phyloP scores from a whole-genome alignment of 2,797 vertebrate genomes.

The Muscicapa striata region DNA sequence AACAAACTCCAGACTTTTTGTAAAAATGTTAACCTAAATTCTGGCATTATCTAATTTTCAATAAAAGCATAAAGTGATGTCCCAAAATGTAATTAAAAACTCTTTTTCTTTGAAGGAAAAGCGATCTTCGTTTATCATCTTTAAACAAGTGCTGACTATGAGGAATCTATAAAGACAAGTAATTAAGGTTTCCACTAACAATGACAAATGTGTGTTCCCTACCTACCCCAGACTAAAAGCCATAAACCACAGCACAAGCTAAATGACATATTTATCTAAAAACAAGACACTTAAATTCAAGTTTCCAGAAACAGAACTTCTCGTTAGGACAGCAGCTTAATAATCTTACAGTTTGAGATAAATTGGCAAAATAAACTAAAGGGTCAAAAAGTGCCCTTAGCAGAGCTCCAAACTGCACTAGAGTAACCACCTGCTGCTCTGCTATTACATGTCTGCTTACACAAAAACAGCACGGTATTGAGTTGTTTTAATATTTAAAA shows the following conservation, averaged over 20 bases:
- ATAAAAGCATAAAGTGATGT: neutral
- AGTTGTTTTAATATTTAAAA: neutral
- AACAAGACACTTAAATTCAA: neutral
- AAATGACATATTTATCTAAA: neutral
- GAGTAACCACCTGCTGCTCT: neutral
- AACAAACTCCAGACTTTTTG: slow-evolving; percentile 1
- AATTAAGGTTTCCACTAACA: neutral
- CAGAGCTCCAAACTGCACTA: neutral
- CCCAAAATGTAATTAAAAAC: neutral
- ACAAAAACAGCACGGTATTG: neutral
- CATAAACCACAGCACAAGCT: neutral
- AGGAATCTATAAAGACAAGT: neutral
- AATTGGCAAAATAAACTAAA: neutral
- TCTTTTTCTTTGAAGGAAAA: neutral
- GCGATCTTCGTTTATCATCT: neutral
- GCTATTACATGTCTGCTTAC: neutral
- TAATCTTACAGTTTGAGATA: neutral
- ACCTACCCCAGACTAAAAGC: neutral
- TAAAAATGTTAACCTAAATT: neutral
- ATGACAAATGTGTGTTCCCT: neutral
- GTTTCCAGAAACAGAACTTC: neutral
- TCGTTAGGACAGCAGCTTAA: neutral
- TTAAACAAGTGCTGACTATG: neutral
- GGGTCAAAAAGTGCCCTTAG: neutral
- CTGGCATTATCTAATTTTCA: neutral